Evolutionary conservation across 2,888 invertebrate species (phyloP).

Genomic region (Thysanoteuthis rhombus): DNA sequence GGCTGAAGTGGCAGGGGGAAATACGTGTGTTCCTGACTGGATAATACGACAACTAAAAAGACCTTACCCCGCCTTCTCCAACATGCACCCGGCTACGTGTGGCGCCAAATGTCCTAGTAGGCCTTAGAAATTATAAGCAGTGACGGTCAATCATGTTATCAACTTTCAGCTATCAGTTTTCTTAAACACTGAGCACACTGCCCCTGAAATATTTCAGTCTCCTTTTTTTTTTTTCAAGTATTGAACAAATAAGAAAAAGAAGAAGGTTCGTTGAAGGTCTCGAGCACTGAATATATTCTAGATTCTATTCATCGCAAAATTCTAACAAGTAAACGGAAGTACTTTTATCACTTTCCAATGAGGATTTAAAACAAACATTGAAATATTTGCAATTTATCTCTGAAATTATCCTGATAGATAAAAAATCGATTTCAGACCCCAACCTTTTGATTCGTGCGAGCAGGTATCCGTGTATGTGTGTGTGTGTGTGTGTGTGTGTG

Average conservation of each 20-base stretch:
- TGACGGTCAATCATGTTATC: not conserved
- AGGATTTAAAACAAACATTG: not conserved
- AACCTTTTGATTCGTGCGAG: no score
- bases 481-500: no score
- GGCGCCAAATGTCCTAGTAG: not conserved
- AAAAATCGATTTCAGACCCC: no score
- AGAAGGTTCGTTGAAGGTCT: not conserved
- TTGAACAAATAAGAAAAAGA: not conserved
- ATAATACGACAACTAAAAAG: conserved; percentile 12
- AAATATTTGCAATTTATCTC: not conserved
- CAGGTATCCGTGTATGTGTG: no score
- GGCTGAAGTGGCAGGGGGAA: not conserved
- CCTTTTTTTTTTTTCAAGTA: not conserved
- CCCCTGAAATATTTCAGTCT: not conserved
- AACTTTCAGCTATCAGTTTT: not conserved
- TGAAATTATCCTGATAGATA: no score
- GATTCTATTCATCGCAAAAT: not conserved
- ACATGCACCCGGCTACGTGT: not conserved
- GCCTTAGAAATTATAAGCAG: not conserved
- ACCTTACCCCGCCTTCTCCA: not conserved
- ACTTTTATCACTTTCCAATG: not conserved
- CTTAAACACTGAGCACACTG: not conserved
- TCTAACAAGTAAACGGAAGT: not conserved
- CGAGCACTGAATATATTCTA: not conserved
- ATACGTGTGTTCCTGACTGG: not conserved